These are phyloP conservation scores for Caenorhabditis sulstoni DNA, from an alignment of 2,888 invertebrate genomes.

Conservation along the genomic window DNA sequence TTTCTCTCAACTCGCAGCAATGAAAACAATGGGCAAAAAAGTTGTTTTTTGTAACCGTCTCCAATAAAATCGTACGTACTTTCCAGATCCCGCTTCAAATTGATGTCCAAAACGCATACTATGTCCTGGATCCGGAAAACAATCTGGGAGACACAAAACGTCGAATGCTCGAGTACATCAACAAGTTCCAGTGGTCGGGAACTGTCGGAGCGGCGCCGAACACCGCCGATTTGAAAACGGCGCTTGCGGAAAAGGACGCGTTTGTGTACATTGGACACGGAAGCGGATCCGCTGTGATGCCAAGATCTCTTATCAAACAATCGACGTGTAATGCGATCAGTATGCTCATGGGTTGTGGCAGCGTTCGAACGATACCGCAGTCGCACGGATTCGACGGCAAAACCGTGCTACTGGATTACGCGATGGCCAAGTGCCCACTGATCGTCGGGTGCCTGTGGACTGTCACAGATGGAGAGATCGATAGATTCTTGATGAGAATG, in stretches of 20 bases:
- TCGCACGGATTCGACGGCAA: slow-evolving; percentile 74
- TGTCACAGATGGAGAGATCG: slow-evolving; percentile 79
- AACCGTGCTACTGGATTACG: slow-evolving; percentile 70
- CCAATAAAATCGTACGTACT: too few relatives aligned
- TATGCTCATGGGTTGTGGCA: slow-evolving; percentile 77
- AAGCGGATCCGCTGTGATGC: slow-evolving; percentile 58
- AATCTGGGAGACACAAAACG: slow-evolving; percentile 72
- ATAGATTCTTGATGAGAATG: slow-evolving; percentile 73
- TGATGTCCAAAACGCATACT: slow-evolving; percentile 71
- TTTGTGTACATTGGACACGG: slow-evolving; percentile 75
- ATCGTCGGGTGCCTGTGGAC: slow-evolving; percentile 78
- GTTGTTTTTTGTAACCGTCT: too few relatives aligned
- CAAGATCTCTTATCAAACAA: slow-evolving; percentile 64
- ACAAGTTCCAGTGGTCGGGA: slow-evolving; percentile 71
- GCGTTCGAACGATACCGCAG: slow-evolving; percentile 71
- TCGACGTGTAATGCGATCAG: slow-evolving; percentile 72
- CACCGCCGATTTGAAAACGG: slow-evolving; percentile 51
- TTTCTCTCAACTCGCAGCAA: slow-evolving; percentile 53
- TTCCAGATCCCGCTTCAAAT: slow-evolving; percentile 70
- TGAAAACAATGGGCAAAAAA: slow-evolving; percentile 34
- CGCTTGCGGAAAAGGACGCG: slow-evolving; percentile 68
- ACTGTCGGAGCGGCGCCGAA: slow-evolving; percentile 65
- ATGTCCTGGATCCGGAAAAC: slow-evolving; percentile 76
- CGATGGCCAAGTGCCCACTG: slow-evolving; percentile 73
- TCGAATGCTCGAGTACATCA: slow-evolving; percentile 68